Evolutionary conservation across 2,888 invertebrate species (phyloP).

Genomic region (Heliconius hortense): DNA sequence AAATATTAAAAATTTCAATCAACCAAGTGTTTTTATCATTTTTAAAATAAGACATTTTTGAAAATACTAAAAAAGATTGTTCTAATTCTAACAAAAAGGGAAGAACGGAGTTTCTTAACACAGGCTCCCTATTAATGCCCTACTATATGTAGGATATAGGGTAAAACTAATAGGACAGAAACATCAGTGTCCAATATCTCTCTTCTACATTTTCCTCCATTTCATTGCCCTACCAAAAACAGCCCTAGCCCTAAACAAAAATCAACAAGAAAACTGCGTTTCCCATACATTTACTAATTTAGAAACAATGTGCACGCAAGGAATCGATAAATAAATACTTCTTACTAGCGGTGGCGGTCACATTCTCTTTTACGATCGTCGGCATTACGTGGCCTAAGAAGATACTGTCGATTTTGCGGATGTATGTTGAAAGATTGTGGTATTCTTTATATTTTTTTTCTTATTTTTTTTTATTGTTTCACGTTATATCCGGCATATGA

Average conservation of each 20-base stretch:
- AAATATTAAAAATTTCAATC: too few relatives aligned
- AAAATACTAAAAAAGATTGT: too few relatives aligned
- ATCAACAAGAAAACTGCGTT: neutral
- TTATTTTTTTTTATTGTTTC: neutral
- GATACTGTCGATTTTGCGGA: conserved; percentile 63
- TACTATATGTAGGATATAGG: neutral
- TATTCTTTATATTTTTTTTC: neutral
- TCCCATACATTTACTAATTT: conserved; percentile 26
- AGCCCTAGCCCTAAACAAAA: neutral
- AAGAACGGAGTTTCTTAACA: neutral
- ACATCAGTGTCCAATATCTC: neutral
- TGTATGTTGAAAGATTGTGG: conserved; percentile 2
- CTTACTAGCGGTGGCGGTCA: conserved; percentile 66
- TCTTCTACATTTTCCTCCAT: too few relatives aligned
- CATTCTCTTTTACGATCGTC: conserved; percentile 79
- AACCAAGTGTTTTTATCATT: too few relatives aligned
- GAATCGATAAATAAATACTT: conserved; percentile 70
- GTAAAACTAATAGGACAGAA: neutral
- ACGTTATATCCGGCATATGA: too few relatives aligned
- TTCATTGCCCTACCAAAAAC: too few relatives aligned
- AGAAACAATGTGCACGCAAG: conserved; percentile 46
- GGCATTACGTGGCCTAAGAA: conserved; percentile 75
- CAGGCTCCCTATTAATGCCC: neutral
- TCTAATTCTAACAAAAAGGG: too few relatives aligned
- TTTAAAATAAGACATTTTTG: too few relatives aligned